These are phyloP conservation scores for Sceloporus tristichus DNA, from an alignment of 2,113 vertebrate genomes.

Conservation along the genomic window DNA sequence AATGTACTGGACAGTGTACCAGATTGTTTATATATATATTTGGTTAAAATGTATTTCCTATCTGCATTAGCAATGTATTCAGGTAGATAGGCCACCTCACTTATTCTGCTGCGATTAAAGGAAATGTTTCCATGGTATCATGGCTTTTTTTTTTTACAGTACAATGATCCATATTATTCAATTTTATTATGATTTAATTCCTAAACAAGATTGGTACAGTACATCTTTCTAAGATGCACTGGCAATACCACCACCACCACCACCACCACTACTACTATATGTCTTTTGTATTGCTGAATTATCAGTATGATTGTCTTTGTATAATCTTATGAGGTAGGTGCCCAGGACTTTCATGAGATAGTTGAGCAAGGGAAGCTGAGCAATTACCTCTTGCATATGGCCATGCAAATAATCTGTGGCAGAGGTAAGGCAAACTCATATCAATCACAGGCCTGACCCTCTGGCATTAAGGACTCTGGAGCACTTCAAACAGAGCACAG, in stretches of 20 bases:
- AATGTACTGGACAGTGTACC: neutral
- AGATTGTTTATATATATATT: neutral
- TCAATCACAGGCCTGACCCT: neutral
- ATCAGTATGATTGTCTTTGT: neutral
- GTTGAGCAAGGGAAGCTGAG: neutral
- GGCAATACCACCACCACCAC: neutral
- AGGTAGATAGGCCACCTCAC: neutral
- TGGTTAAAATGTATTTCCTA: neutral
- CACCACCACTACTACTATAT: too few species aligned
- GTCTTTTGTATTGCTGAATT: neutral
- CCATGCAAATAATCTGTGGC: too few species aligned
- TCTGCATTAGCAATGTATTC: neutral
- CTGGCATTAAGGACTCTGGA: neutral
- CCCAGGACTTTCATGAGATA: neutral
- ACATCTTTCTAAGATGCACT: too few species aligned
- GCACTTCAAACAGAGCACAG: neutral
- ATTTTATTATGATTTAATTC: neutral
- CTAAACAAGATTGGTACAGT: neutral
- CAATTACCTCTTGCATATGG: neutral
- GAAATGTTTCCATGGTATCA: neutral
- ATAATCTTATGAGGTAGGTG: neutral
- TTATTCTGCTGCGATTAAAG: neutral
- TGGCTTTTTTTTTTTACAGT: neutral
- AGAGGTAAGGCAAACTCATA: neutral
- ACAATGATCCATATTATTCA: neutral